Evolutionary conservation across 64 coral and sea anemone genomes (phyloP), one percentile per base, ranked within the genome.

Genomic region (Pocillopora verrucosa): DNA sequence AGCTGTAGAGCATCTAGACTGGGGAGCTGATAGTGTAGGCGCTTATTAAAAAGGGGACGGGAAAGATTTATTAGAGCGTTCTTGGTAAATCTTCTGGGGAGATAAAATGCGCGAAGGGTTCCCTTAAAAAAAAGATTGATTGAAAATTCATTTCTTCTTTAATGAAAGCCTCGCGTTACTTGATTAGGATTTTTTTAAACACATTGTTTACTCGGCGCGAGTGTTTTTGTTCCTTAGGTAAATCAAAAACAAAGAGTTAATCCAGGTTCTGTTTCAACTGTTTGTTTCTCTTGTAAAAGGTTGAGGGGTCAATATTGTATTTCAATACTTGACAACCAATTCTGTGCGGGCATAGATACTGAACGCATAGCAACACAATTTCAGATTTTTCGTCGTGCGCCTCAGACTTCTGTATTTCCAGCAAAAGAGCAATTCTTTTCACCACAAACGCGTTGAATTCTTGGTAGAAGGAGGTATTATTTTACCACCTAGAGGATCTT

Each of bases 161-260:
- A 61, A 13, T n/a, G 5, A 72, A 38, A 70, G 10, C 20, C 63
- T 30, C 82, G 41, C 65, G 38, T 35, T 70, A 1, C 36, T 85
- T 69, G 16, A 72, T 85, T 85, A n/a, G 58, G 37, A 22, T 24
- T 14, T 16, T 20, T 15, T 72, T 51, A 22, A 41, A 84, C 63
- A 70, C 67, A 24, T 70, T 85, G 36, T 85, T 70, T 85, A 57
- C 82, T 26, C 38, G 63, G 45, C n/a, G 13, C 56, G 22, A 57
- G 11, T 16, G 63, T 73, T 72, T 68, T 85, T 85, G 65, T 85
- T 72, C 38, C 13, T 70, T 16, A 26, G 22, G 61, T 83, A 51
- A 65, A 85, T 15, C 12, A 72, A 72, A 72, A 45, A 85, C 82
- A 85, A 85, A 45, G 38, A 65, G 11, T 7, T 85, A 85, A 85